A percentile compares a stretch with the other conserved stretches of the same genome.
phyloP scores from a whole-genome alignment of 2,888 invertebrate species.

The Yponomeuta cagnagella region DNA sequence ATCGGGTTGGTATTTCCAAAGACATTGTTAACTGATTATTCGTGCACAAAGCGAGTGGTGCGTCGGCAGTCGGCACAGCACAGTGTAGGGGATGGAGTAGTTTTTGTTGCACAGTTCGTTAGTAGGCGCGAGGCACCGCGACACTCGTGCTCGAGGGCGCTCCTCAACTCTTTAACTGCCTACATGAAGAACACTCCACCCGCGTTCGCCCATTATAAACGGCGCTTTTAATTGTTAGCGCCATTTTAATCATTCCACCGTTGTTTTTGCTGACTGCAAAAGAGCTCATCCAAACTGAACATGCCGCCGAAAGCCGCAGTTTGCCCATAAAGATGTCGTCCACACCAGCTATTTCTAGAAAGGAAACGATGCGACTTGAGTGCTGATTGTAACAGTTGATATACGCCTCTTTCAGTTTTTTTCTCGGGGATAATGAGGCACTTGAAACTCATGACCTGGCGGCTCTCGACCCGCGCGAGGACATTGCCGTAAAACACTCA shows the following conservation, averaged over 20 bases:
- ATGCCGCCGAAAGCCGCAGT: neutral
- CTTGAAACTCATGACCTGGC: conserved; percentile 7
- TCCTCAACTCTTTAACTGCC: conserved; percentile 75
- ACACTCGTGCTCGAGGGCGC: conserved; percentile 62
- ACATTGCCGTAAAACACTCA: conserved; percentile 3
- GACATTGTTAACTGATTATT: conserved; percentile 15
- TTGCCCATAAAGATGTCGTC: neutral
- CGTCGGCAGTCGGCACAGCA: conserved; percentile 3
- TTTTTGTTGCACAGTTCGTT: conserved; percentile 52
- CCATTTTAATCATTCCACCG: conserved; percentile 62
- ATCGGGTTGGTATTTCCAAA: neutral
- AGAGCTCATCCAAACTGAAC: neutral
- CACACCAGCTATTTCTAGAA: neutral
- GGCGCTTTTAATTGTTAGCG: conserved; percentile 72
- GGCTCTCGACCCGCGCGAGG: conserved; percentile 4
- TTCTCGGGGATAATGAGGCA: conserved; percentile 13
- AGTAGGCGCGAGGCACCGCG: conserved; percentile 48
- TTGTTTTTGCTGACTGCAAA: neutral
- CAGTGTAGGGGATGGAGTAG: conserved; percentile 30
- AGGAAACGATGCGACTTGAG: neutral
- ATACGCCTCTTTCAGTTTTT: neutral
- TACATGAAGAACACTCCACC: conserved; percentile 71
- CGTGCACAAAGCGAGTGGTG: conserved; percentile 3
- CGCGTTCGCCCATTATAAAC: conserved; percentile 73
- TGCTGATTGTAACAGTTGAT: conserved; percentile 18